Evolutionary conservation across 2,888 invertebrate genomes (phyloP), one percentile per base, ranked within the genome.

Genomic region (Cryptocephalus primarius): DNA sequence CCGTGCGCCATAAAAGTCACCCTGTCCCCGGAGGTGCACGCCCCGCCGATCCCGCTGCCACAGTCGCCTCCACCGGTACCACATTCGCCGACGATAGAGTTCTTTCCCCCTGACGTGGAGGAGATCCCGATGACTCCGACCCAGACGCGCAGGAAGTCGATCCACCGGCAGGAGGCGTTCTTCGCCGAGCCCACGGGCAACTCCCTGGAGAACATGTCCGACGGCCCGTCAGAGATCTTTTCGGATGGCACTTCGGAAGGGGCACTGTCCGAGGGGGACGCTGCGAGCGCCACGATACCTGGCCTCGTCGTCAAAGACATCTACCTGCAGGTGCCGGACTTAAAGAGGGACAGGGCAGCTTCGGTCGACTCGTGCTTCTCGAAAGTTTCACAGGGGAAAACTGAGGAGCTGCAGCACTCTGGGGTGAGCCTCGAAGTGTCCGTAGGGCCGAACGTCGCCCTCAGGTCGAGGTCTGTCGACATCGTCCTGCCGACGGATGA

Each of bases 281-380:
- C 55, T 9, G 59, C 55, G 14, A 55, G 47, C 40, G 55, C 56
- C 32, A 10, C 60, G 33, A 64, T 66, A 32, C 66, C 65, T 8
- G 67, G 67, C 12, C 45, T 69, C 44, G 66, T 68, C 9, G 68
- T 69, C 4, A 62, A 65, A 33, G 69, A 70, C 53, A 69, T 69
- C 36, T 63, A 64, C 50, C 57, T 65, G 9, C 80, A 86, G 48
- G 90, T 90, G 50, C 90, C 90, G 38, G 88, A 89, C 60, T 68
- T 89, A 55, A 85, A 83, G 65, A 78, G 89, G 31, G 89, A 89
- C 64, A 80, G 90, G 12, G 90, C 90, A 12, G 89, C 88, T 33
- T 89, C 89, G 0, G 88, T 91, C 1, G 90, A 90, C 66, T 88
- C 89, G 12, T 86, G 88, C 64, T 90, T 89, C 68, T 81, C 86